Percentiles rank a stretch among this genome's conserved stretches.
Evolutionary conservation across 2,113 vertebrate species (phyloP).

Genomic region (Gymnorhina tibicen): DNA sequence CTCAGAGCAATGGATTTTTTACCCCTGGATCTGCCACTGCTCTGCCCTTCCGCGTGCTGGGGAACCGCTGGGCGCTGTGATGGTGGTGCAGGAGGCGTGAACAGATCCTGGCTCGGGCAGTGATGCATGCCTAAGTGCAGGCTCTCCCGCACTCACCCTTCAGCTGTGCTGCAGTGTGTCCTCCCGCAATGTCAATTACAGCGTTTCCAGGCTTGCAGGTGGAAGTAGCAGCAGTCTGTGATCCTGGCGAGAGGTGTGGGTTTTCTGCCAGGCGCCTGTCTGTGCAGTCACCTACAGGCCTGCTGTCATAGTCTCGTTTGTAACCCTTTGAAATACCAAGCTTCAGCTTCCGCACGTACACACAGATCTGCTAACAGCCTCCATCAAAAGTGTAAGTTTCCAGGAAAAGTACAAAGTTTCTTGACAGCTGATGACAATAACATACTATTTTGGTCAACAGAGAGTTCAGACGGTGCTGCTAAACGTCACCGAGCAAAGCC

Average conservation of each 20-base stretch:
- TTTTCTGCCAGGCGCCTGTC: background rate
- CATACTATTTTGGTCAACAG: background rate
- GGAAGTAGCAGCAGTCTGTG: background rate
- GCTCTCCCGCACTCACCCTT: background rate
- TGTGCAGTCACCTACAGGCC: background rate
- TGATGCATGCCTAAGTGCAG: background rate
- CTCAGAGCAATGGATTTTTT: background rate
- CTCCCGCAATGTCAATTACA: background rate
- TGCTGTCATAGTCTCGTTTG: background rate
- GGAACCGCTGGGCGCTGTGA: fast-evolving
- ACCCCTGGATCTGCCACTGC: background rate
- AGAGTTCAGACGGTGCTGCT: background rate
- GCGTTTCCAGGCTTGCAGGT: background rate
- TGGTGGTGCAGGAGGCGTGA: background rate
- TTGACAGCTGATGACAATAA: background rate
- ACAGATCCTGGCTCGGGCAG: background rate
- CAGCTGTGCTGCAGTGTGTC: background rate
- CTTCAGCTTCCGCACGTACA: background rate
- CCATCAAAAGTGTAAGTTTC: background rate
- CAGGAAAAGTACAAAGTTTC: background rate
- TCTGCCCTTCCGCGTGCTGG: no score
- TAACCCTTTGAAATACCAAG: background rate
- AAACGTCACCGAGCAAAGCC: background rate
- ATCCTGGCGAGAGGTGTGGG: background rate
- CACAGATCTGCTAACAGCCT: background rate